Evolutionary conservation across 2,797 vertebrate genomes (phyloP).

Genomic region (Rhincodon typus): DNA sequence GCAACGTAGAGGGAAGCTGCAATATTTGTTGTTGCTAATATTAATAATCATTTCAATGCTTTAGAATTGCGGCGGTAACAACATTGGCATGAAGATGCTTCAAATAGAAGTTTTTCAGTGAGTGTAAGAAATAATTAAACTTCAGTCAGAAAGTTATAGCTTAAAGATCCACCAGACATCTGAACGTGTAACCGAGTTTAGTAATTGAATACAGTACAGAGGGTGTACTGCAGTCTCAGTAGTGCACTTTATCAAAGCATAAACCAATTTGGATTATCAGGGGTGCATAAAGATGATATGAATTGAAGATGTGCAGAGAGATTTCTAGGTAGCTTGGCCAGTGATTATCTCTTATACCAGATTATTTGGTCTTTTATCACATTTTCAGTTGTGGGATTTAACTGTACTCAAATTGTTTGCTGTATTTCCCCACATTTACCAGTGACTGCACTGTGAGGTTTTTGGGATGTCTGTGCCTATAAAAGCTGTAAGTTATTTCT

Average conservation of each 20-base stretch:
- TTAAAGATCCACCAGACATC: neutral
- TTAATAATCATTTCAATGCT: neutral
- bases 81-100: neutral
- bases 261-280: neutral
- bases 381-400: neutral
- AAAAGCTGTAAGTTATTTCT: neutral
- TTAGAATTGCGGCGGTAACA: neutral
- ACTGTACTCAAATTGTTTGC: neutral
- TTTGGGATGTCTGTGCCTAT: neutral
- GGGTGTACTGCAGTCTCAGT: neutral
- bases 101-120: neutral
- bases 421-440: neutral
- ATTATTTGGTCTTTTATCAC: neutral
- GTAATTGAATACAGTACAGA: neutral
- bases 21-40: neutral
- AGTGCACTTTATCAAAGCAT: neutral
- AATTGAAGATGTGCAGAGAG: neutral
- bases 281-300: neutral
- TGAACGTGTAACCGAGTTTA: neutral
- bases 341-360: neutral
- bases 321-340: neutral
- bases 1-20: neutral
- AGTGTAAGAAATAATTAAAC: neutral
- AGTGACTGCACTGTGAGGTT: neutral
- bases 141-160: neutral